These are phyloP conservation scores for Peromyscus leucopus DNA, from an alignment of 2,113 vertebrate species.

Conservation along the genomic window DNA sequence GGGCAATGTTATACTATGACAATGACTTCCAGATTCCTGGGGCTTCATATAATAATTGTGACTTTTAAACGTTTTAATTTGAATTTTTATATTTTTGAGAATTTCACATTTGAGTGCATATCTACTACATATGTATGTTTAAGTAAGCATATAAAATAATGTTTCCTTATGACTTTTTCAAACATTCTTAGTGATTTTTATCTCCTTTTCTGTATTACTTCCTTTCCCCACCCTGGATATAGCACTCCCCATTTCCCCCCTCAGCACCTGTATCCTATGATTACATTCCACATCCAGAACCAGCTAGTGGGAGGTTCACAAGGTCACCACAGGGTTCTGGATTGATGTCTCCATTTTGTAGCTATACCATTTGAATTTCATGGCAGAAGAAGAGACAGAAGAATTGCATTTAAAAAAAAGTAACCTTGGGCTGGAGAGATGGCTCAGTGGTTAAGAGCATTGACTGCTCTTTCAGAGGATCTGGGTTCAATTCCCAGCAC, in stretches of 20 bases:
- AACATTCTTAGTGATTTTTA: not conserved
- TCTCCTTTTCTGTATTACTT: not conserved
- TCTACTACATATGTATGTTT: not conserved
- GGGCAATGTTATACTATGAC: not conserved
- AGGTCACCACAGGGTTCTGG: not conserved
- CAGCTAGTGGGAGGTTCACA: not conserved
- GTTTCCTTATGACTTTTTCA: not conserved
- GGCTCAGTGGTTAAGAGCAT: not conserved
- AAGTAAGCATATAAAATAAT: not conserved
- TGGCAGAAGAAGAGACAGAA: not conserved
- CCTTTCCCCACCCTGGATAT: not conserved
- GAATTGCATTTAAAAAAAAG: not conserved
- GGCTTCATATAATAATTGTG: not conserved
- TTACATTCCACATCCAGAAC: not conserved
- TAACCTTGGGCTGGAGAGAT: not conserved
- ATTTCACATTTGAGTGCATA: not conserved
- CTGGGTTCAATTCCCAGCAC: not conserved
- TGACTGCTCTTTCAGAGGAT: not conserved
- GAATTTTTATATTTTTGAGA: not conserved
- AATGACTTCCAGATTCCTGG: slow-evolving; percentile 2
- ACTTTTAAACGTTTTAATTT: not conserved
- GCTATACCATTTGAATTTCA: not conserved
- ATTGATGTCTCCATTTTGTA: not conserved
- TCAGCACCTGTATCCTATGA: not conserved
- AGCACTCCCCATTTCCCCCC: not conserved